Evolutionary conservation across 92 coral and sea anemone genomes (phyloP), one percentile per base, ranked within the genome.

Genomic region (Epizoanthus rinbou): DNA sequence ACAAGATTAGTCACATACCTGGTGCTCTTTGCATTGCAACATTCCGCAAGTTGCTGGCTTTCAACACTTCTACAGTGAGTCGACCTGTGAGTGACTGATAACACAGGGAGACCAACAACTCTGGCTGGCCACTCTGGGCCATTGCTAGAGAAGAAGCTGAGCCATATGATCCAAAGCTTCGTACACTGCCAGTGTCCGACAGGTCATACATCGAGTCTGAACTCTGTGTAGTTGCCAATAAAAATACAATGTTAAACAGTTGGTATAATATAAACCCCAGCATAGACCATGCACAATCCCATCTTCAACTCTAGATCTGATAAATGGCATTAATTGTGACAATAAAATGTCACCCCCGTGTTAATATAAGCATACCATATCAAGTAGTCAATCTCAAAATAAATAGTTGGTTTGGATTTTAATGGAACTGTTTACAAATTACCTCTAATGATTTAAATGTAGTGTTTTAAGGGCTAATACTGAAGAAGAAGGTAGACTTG

Each of bases 121-220:
- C 99, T 8, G 99, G 99, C 4, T 92, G 91, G 21, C 98, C 99
- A 53, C 99, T 93, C 53, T 92, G 99, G 23, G 94, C 97, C 93
- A 93, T 93, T 37, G 94, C 99, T 23, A 97, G 89, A 6, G 99
- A 97, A 8, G 99, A 97, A 24, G 94, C 76, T 3, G 99, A 96
- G 5, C 99, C 99, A 83, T 84, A 85, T 19, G 95, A 94, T 10
- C 97, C 99, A 66, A 85, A 75, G 70, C 98, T 93, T 59, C 84
- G 90, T 57, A 97, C 90, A 80, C 99, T 97, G 58, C 91, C 94
- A 33, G 98, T 94, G 88, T 97, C 99, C 10, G 99, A 94, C 75
- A 97, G 85, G 83, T 97, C 99, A 81, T 97, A 97, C 94, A 97
- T 89, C n/a, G 99, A 97, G 80, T 97, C 99, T 43, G 99, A 91